Conservation (phyloP, 1,140 invertebrate genomes). For the Drosophila quadrilineata region DNA sequence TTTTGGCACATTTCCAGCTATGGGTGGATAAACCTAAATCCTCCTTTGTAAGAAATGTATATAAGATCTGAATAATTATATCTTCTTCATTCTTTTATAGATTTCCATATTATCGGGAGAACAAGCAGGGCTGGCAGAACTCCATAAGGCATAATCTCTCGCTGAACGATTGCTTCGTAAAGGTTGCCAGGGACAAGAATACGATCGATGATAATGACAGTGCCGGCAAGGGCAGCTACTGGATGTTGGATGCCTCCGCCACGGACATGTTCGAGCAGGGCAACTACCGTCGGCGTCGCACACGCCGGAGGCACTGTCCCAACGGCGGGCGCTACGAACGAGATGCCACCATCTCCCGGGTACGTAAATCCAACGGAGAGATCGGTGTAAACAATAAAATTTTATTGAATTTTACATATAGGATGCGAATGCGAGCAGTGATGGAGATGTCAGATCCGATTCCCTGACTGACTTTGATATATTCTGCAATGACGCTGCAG, state of each 20-base stretch:
- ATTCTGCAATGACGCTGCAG: slow-evolving; percentile 52
- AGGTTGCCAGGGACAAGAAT: slow-evolving; percentile 89
- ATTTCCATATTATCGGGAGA: slow-evolving; percentile 89
- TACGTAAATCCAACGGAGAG: neutral
- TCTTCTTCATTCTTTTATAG: slow-evolving; percentile 58
- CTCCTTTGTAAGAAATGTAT: neutral
- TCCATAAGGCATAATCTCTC: slow-evolving; percentile 93
- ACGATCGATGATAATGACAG: slow-evolving; percentile 85
- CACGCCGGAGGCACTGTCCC: slow-evolving; percentile 79
- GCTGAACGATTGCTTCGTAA: slow-evolving; percentile 96
- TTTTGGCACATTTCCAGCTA: slow-evolving; percentile 21
- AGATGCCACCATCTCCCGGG: slow-evolving; percentile 27
- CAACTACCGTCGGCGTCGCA: slow-evolving; percentile 88
- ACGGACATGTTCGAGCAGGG: slow-evolving; percentile 96
- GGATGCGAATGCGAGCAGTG: slow-evolving; percentile 46
- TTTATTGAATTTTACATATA: neutral
- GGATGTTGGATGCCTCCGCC: slow-evolving; percentile 92
- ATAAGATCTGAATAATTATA: neutral
- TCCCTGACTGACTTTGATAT: slow-evolving; percentile 57
- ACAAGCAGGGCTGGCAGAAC: slow-evolving; percentile 94
- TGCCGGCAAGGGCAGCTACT: slow-evolving; percentile 90
- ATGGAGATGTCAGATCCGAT: slow-evolving; percentile 43
- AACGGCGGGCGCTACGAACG: slow-evolving; percentile 45
- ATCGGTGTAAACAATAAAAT: neutral
- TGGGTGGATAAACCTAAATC: slow-evolving; percentile 17